Evolutionary conservation across 2,888 invertebrate genomes (phyloP).

Genomic region (Cistogaster globosa): DNA sequence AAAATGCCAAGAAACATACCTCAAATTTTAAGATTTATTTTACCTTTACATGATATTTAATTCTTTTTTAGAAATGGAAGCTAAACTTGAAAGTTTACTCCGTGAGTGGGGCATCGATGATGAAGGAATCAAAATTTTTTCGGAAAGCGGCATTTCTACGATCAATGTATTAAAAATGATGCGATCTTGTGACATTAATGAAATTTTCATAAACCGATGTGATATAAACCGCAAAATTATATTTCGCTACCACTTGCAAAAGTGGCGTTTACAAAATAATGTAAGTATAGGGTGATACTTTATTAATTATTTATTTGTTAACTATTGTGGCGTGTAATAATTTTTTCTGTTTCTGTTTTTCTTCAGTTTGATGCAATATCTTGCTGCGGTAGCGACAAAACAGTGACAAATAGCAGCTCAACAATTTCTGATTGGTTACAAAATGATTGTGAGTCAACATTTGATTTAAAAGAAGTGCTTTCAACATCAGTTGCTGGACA

Average conservation of each 20-base stretch:
- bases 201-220: conserved; percentile 22
- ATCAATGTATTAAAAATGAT: conserved; percentile 20
- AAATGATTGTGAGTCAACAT: conserved; percentile 28
- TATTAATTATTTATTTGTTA: conserved; percentile 32
- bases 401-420: too few species aligned
- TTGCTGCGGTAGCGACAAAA: too few species aligned
- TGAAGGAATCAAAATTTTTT: conserved; percentile 30
- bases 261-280: conserved; percentile 29
- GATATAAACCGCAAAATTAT: not conserved
- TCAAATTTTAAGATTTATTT: not conserved
- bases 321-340: conserved; percentile 22
- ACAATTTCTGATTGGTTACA: conserved; percentile 26
- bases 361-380: too few species aligned
- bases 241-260: conserved; percentile 11
- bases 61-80: conserved; percentile 27
- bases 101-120: conserved; percentile 42
- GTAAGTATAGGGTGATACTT: conserved; percentile 28
- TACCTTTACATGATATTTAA: not conserved
- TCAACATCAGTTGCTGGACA: conserved; percentile 23
- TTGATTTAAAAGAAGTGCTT: conserved; percentile 30
- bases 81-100: conserved; percentile 41
- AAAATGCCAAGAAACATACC: too few species aligned
- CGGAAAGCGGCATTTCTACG: conserved; percentile 27
- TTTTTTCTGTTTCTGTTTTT: conserved; percentile 17
- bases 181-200: conserved; percentile 20